Evolutionary conservation across 2,113 vertebrate genomes (phyloP), one percentile per base, ranked within the genome.

Genomic region (Ovis canadensis): DNA sequence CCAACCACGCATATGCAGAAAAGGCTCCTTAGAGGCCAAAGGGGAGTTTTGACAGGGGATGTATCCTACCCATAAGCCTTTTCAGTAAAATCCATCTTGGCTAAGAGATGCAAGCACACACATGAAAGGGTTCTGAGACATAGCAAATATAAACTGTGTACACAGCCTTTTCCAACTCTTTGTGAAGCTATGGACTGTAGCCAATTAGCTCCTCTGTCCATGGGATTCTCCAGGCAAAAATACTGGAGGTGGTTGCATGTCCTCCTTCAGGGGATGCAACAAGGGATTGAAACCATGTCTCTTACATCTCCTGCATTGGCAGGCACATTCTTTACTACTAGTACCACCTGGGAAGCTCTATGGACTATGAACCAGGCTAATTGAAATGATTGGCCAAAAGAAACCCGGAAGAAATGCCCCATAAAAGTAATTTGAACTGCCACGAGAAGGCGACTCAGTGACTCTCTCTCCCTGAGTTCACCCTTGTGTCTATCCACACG

Each of bases 381-480:
- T 3, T 40, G 36, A 74, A 74, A 74, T 74, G 67, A 40, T 2
- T 40, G 21, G 19, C 36, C 36, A 13, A 74, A 25, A 21, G 5
- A 74, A 74, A 25, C 67, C 36, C 0, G 0, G 67, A 23, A 74
- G 67, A 74, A 74, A 40, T 74, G 21, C 36, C 21, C 10, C 5
- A 40, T 23, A 40, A 74, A 25, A 40, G 19, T 40, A 40, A 40
- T 74, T 74, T 3, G 23, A 6, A 25, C 67, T 74, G 19, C 67
- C 67, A 40, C 0, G 3, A 40, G 10, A 40, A 11, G n/a, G 36
- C 0, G 0, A 74, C 19, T 74, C 19, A 40, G 21, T 40, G 36
- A 40, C 67, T 74, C 36, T 71, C n/a, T 36, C 67, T 74, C n/a
- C 10, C 19, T 40, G n/a, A 74, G 67, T 74, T 40, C 21, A 71